Percentiles rank a stretch among this genome's conserved stretches.
phyloP scores from a whole-genome alignment of 2,113 vertebrate genomes.

The Notechis scutatus region DNA sequence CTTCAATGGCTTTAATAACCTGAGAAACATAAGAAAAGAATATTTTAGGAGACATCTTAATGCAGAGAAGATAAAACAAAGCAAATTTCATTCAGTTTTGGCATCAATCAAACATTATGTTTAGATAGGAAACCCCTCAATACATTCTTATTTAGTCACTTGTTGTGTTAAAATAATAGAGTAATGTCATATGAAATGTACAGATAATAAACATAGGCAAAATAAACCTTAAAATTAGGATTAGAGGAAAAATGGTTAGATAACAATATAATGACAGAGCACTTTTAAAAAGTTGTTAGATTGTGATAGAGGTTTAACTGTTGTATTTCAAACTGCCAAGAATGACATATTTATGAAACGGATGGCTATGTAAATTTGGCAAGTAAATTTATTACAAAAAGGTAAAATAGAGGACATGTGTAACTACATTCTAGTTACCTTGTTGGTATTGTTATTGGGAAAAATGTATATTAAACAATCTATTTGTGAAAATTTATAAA shows the following conservation, averaged over 20 bases:
- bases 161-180: background rate
- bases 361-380: background rate
- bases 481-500: background rate
- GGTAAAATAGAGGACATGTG: background rate
- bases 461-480: background rate
- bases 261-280: background rate
- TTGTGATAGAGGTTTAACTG: background rate
- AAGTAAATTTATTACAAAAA: background rate
- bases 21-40: conserved; percentile 73
- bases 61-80: background rate
- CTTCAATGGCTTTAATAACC: conserved; percentile 98
- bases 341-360: background rate
- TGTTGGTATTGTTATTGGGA: background rate
- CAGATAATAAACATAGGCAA: background rate
- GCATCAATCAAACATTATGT: conserved; percentile 12
- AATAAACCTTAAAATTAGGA: background rate
- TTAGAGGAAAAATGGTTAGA: background rate
- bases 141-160: background rate
- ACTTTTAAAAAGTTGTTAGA: background rate
- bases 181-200: background rate
- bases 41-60: conserved; percentile 1
- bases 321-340: background rate
- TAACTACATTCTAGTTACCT: background rate
- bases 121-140: background rate
- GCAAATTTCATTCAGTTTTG: conserved; percentile 19